Evolutionary conservation across 2,113 vertebrate species (phyloP).

Genomic region (Muscicapa adusta): DNA sequence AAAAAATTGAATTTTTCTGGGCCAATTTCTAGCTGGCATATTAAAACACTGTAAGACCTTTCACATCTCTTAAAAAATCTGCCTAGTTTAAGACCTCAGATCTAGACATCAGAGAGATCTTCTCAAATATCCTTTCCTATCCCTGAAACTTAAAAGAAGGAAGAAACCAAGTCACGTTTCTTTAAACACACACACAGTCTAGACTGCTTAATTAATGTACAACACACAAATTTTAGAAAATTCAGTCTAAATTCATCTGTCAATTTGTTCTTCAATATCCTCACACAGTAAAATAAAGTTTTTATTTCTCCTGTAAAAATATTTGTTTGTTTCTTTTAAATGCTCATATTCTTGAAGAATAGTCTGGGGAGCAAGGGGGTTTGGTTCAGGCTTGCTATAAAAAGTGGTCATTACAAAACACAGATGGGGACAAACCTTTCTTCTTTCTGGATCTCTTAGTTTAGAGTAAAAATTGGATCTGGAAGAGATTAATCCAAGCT

Average conservation of each 20-base stretch:
- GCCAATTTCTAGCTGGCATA: not conserved
- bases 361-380: rapidly evolving
- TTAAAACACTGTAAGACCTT: not conserved
- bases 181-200: not conserved
- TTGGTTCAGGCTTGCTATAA: not conserved
- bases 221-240: not conserved
- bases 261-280: not conserved
- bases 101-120: not conserved
- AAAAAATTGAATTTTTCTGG: not conserved
- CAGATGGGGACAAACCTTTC: not conserved
- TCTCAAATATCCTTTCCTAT: not conserved
- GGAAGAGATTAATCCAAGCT: not conserved
- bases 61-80: not conserved
- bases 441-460: not conserved
- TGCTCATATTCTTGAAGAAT: not conserved
- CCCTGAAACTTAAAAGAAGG: not conserved
- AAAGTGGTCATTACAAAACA: not conserved
- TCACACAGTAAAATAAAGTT: not conserved
- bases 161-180: not conserved
- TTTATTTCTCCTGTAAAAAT: not conserved
- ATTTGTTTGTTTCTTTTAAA: not conserved
- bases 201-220: not conserved
- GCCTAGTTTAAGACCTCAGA: not conserved
- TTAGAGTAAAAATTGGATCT: not conserved
- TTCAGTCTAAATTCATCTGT: not conserved